phyloP scores from a whole-genome alignment of 1,140 invertebrate species.

The Hyles euphorbiae region DNA sequence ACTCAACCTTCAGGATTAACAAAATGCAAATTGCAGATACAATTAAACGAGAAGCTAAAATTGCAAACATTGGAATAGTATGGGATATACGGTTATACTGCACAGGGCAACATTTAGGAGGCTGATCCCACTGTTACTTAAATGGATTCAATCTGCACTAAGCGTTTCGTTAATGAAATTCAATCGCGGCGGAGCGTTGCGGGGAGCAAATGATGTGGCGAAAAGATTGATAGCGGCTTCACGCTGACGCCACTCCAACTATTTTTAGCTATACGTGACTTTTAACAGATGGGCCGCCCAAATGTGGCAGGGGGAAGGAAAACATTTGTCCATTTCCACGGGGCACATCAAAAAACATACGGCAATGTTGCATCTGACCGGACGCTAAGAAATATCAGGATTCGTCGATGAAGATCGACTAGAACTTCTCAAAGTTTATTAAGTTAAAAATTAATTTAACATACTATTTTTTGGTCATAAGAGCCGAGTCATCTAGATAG shows the following conservation, averaged over 20 bases:
- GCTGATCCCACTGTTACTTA: constrained; percentile 59
- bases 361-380: no score
- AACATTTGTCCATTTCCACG: neutral
- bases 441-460: no score
- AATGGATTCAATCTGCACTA: constrained; percentile 74
- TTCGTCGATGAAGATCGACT: no score
- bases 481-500: no score
- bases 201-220: constrained; percentile 72
- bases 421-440: no score
- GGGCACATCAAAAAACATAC: neutral
- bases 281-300: constrained; percentile 6
- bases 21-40: no score
- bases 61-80: neutral
- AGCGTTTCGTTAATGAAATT: constrained; percentile 74
- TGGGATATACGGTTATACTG: constrained; percentile 17
- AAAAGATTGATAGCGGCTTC: constrained; percentile 62
- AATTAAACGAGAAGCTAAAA: no score
- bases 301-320: neutral
- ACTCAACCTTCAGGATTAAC: no score
- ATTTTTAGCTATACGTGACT: constrained; percentile 22
- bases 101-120: constrained; percentile 44
- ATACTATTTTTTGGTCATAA: no score
- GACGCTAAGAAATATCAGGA: no score
- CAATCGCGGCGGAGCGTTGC: constrained; percentile 54
- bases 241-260: constrained; percentile 15